A percentile compares a stretch with the other conserved stretches of the same genome.
These are phyloP conservation scores for Xylota sylvarum DNA, from an alignment of 2,888 invertebrate species.

Conservation along the genomic window DNA sequence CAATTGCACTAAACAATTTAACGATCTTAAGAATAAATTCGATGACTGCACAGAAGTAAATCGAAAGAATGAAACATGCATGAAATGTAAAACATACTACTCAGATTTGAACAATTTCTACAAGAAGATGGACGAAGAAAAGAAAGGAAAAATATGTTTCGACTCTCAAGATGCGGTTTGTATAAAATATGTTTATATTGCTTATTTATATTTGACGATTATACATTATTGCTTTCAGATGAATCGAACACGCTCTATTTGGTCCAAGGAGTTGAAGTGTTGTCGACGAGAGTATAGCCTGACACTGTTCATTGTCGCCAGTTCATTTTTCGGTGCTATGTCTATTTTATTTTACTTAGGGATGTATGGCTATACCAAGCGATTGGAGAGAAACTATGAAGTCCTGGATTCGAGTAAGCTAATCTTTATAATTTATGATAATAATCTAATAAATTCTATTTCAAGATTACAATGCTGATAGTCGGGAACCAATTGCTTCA, in stretches of 20 bases:
- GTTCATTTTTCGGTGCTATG: constrained; percentile 77
- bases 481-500: constrained; percentile 16
- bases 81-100: background rate
- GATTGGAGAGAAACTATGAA: constrained; percentile 80
- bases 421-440: background rate
- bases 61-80: background rate
- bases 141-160: constrained; percentile 57
- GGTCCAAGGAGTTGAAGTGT: constrained; percentile 81
- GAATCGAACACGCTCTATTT: constrained; percentile 81
- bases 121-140: constrained; percentile 45
- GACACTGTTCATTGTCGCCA: constrained; percentile 78
- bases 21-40: accelerated
- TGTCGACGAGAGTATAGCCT: constrained; percentile 80
- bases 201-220: background rate
- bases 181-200: background rate
- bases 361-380: constrained; percentile 79
- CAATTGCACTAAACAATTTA: background rate
- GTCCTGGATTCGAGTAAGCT: constrained; percentile 78
- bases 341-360: constrained; percentile 81
- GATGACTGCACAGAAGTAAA: background rate
- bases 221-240: constrained; percentile 79
- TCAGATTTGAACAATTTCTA: constrained; percentile 29
- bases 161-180: constrained; percentile 59
- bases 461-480: constrained; percentile 18
- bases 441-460: background rate